Evolutionary conservation across 2,888 invertebrate genomes (phyloP).

Genomic region (Drosophila anomalata): DNA sequence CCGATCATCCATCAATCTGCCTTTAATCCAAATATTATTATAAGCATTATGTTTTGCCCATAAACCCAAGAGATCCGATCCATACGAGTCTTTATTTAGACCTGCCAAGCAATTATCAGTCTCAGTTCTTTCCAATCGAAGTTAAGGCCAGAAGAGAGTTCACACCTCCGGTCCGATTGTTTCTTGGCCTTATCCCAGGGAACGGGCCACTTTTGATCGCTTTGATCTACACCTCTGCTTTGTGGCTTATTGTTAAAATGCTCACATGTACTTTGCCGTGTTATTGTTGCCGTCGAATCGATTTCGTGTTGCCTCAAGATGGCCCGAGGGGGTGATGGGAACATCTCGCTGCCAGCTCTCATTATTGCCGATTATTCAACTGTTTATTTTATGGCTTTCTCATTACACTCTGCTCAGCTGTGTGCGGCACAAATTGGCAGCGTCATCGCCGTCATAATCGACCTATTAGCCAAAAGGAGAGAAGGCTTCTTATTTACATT

Average conservation of each 20-base stretch:
- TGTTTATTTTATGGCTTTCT: slow-evolving; percentile 79
- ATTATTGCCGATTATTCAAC: slow-evolving; percentile 74
- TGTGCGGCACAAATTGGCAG: slow-evolving; percentile 61
- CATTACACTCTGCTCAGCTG: slow-evolving; percentile 56
- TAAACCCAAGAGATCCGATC: slow-evolving; percentile 8
- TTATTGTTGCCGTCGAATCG: slow-evolving; percentile 36
- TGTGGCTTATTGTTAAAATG: slow-evolving; percentile 24
- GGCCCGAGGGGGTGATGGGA: slow-evolving; percentile 52
- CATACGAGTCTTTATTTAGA: slow-evolving; percentile 4
- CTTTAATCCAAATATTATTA: slow-evolving; percentile 15
- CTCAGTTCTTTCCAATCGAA: slow-evolving; percentile 42
- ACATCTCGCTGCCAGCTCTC: slow-evolving; percentile 49
- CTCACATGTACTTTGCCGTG: slow-evolving; percentile 24
- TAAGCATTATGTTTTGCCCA: background rate
- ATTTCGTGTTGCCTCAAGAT: slow-evolving; percentile 43
- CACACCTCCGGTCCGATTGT: slow-evolving; percentile 56
- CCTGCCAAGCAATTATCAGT: slow-evolving; percentile 24
- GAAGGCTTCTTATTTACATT: slow-evolving; percentile 72
- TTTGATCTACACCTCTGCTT: slow-evolving; percentile 59
- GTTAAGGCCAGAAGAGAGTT: slow-evolving; percentile 64
- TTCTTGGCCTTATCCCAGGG: slow-evolving; percentile 22
- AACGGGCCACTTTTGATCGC: slow-evolving; percentile 43
- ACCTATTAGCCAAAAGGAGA: slow-evolving; percentile 63
- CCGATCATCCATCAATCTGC: background rate
- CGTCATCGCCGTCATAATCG: slow-evolving; percentile 74